Percentiles rank a stretch among this genome's conserved stretches.
phyloP scores from a whole-genome alignment of 2,888 invertebrate species.

The Chrysopilus asiliformis region DNA sequence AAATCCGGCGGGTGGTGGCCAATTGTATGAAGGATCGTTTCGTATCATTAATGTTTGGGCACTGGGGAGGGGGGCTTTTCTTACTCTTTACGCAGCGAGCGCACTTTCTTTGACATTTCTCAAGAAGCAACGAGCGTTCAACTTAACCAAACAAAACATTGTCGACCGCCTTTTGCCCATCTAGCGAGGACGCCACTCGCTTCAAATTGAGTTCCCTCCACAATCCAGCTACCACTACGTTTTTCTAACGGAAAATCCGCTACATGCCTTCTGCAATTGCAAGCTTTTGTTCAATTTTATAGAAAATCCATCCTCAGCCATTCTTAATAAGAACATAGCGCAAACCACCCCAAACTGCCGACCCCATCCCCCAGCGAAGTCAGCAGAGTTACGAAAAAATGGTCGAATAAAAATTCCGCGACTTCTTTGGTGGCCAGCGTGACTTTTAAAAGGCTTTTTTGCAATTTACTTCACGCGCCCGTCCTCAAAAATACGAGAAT shows the following conservation, averaged over 20 bases:
- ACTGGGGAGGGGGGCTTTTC: too few relatives aligned
- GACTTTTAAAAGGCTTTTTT: too few relatives aligned
- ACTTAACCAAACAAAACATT: slow-evolving; percentile 10
- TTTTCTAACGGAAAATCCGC: background rate
- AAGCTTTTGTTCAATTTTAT: background rate
- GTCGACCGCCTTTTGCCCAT: too few relatives aligned
- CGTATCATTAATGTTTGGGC: too few relatives aligned
- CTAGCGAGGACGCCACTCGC: too few relatives aligned
- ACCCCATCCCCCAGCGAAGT: slow-evolving; percentile 1
- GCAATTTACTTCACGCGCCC: slow-evolving; percentile 1
- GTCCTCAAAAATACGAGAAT: slow-evolving; percentile 1
- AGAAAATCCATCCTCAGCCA: background rate
- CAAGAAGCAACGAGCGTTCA: slow-evolving; percentile 8
- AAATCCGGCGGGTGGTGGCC: too few relatives aligned
- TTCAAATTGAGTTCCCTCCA: too few relatives aligned
- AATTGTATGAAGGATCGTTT: too few relatives aligned
- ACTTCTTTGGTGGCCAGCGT: slow-evolving; percentile 9
- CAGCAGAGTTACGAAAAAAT: slow-evolving; percentile 10
- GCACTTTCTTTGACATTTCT: slow-evolving; percentile 15
- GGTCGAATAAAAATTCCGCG: slow-evolving; percentile 14
- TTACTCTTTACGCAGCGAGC: too few relatives aligned
- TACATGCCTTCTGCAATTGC: background rate
- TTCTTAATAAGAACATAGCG: background rate
- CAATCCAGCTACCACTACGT: too few relatives aligned
- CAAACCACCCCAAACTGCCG: slow-evolving; percentile 2